These are phyloP conservation scores for Trematocara zebra DNA, from an alignment of 2,113 vertebrate species.

Conservation along the genomic window DNA sequence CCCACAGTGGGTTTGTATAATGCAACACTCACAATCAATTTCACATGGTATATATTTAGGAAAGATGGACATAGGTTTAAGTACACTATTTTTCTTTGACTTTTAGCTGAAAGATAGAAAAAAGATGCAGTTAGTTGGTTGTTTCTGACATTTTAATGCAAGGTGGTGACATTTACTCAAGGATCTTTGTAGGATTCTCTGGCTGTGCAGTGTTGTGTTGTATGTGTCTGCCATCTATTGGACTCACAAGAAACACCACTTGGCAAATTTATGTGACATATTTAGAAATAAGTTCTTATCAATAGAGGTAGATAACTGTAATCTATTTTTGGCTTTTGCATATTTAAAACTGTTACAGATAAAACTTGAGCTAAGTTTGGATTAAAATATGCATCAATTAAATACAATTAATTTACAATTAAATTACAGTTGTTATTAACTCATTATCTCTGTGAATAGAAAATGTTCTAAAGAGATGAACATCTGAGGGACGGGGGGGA, in stretches of 20 bases:
- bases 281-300: neutral
- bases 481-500: neutral
- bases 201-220: conserved; percentile 31
- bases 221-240: conserved; percentile 79
- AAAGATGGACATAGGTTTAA: conserved; percentile 11
- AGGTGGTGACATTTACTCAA: conserved; percentile 18
- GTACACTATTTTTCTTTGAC: neutral
- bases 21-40: conserved; percentile 5
- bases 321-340: neutral
- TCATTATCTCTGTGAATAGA: neutral
- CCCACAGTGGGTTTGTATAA: conserved; percentile 2
- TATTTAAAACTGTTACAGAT: neutral
- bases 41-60: neutral
- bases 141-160: conserved; percentile 20
- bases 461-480: neutral
- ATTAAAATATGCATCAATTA: neutral
- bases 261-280: neutral
- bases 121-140: neutral
- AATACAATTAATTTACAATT: neutral
- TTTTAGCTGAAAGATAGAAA: neutral
- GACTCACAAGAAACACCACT: conserved; percentile 61
- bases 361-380: neutral
- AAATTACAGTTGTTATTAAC: neutral
- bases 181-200: conserved; percentile 4
- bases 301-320: neutral